Evolutionary conservation across 2,113 vertebrate species (phyloP).

Genomic region (Lipophrys pholis): DNA sequence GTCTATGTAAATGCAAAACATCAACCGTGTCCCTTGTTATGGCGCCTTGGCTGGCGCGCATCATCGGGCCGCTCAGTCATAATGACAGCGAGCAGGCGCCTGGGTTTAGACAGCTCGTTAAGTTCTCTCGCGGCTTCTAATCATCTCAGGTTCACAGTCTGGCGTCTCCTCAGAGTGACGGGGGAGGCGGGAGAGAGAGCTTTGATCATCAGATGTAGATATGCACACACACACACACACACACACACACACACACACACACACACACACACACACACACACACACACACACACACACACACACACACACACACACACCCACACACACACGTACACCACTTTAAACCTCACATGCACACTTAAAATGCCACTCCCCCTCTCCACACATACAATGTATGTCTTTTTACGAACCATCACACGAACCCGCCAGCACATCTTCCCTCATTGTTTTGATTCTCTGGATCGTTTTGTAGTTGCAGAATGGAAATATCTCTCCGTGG

Average conservation of each 20-base stretch:
- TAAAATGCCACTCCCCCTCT: no score
- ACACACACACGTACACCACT: not conserved
- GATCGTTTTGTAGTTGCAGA: constrained; percentile 48
- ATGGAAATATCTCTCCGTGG: constrained; percentile 19
- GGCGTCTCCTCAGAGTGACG: constrained; percentile 7
- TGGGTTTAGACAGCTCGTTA: constrained; percentile 66
- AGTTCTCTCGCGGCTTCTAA: constrained; percentile 63
- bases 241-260: not conserved
- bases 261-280: constrained; percentile 1
- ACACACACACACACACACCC: constrained; percentile 12
- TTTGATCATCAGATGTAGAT: constrained; percentile 69
- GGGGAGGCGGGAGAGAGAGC: constrained; percentile 25
- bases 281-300: constrained; percentile 18
- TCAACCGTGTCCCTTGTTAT: constrained; percentile 34
- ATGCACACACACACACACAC: constrained; percentile 11
- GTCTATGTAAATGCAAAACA: constrained; percentile 60
- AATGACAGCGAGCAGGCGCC: constrained; percentile 49
- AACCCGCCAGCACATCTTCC: constrained; percentile 1
- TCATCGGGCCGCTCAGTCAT: constrained; percentile 33
- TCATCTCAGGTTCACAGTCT: constrained; percentile 63
- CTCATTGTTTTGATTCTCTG: constrained; percentile 19
- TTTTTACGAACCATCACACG: constrained; percentile 1
- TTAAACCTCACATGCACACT: no score
- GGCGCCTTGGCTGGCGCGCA: constrained; percentile 23
- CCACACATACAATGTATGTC: not conserved